These are phyloP conservation scores for Pseudoatta argentina DNA, from an alignment of 1,140 invertebrate species.

Conservation along the genomic window DNA sequence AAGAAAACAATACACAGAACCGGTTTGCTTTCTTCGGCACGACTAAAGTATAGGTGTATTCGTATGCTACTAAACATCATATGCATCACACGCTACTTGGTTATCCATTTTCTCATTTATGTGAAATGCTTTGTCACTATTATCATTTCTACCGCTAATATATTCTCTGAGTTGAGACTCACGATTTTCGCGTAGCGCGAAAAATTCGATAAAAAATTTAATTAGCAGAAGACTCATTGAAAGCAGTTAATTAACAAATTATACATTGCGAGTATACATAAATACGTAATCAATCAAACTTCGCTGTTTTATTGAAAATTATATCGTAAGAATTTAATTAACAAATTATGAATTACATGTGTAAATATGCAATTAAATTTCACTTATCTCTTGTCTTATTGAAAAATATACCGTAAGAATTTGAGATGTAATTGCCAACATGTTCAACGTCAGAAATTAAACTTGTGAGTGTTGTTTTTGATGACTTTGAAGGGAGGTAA, in stretches of 20 bases:
- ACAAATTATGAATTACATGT: not conserved
- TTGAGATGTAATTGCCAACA: not conserved
- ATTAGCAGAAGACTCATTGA: not conserved
- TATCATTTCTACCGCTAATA: constrained; percentile 3
- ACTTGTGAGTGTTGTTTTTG: not conserved
- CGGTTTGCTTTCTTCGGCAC: constrained; percentile 56
- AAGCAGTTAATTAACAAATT: not conserved
- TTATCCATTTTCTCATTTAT: constrained; percentile 54
- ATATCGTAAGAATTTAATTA: not conserved
- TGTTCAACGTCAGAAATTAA: not conserved
- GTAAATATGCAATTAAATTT: not conserved
- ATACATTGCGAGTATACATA: not conserved
- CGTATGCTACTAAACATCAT: constrained; percentile 43
- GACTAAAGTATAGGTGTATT: constrained; percentile 48
- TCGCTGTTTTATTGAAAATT: not conserved
- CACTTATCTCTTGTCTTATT: not conserved
- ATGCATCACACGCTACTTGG: constrained; percentile 59
- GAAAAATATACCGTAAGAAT: not conserved
- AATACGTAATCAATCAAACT: not conserved
- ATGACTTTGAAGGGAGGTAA: not conserved
- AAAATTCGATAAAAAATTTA: constrained; percentile 6
- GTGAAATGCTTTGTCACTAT: constrained; percentile 26
- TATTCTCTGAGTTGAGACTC: not conserved
- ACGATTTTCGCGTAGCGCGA: not conserved
- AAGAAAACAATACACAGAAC: constrained; percentile 60